These are phyloP conservation scores for Megaceryle alcyon DNA, from an alignment of 2,797 vertebrate species.

Conservation along the genomic window DNA sequence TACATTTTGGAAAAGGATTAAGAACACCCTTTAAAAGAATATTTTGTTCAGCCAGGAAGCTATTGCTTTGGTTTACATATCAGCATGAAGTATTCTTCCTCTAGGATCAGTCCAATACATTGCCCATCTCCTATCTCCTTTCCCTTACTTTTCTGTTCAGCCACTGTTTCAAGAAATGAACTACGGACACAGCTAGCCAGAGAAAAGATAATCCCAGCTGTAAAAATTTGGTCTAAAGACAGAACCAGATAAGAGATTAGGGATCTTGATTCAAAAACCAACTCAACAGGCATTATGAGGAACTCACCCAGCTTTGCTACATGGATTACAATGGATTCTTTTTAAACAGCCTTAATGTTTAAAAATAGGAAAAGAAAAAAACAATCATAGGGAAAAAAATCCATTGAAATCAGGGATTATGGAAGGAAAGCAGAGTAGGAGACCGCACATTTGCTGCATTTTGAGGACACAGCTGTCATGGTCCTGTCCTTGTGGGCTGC, in stretches of 20 bases:
- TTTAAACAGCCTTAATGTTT: slow-evolving; percentile 41
- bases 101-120: background rate
- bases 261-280: slow-evolving; percentile 15
- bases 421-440: background rate
- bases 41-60: background rate
- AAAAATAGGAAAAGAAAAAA: background rate
- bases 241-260: slow-evolving; percentile 38
- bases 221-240: slow-evolving; percentile 9
- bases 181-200: background rate
- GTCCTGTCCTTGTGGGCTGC: background rate
- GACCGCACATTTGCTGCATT: background rate
- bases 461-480: background rate
- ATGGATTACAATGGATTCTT: slow-evolving; percentile 11
- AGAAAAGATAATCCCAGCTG: slow-evolving; percentile 14
- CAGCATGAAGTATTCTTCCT: background rate
- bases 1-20: background rate
- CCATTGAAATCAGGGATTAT: background rate
- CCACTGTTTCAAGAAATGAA: background rate
- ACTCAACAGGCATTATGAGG: slow-evolving; percentile 8
- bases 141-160: background rate
- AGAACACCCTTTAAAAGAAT: background rate
- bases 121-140: background rate
- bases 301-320: background rate
- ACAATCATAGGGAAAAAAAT: background rate
- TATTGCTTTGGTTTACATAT: background rate